Evolutionary conservation across 2,113 vertebrate genomes (phyloP).

Genomic region (Poecilia latipinna): DNA sequence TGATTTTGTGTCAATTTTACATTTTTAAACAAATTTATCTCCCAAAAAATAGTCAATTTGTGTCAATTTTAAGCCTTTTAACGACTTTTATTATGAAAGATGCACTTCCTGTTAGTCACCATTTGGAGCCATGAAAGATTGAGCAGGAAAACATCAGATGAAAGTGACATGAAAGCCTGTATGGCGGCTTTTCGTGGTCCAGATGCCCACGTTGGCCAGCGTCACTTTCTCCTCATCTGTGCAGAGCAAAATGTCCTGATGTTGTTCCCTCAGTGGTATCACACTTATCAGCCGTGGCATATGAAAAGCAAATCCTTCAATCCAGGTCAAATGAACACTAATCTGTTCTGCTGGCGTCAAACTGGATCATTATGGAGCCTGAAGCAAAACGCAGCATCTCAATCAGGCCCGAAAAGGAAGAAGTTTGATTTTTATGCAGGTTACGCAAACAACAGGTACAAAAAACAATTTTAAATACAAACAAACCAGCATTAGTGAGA

Average conservation of each 20-base stretch:
- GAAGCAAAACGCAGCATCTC: slow-evolving; percentile 44
- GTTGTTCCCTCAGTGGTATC: slow-evolving; percentile 19
- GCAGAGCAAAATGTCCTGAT: slow-evolving; percentile 6
- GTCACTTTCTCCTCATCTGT: not conserved
- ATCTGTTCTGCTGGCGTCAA: slow-evolving; percentile 61
- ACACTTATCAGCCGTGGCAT: slow-evolving; percentile 40
- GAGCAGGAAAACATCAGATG: not conserved
- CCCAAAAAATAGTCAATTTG: no score
- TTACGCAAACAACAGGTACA: slow-evolving; percentile 1
- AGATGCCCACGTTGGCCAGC: slow-evolving; percentile 5
- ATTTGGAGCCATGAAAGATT: slow-evolving; percentile 1
- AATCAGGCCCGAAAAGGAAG: slow-evolving; percentile 42
- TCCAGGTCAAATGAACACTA: slow-evolving; percentile 70
- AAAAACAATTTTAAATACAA: slow-evolving; percentile 1
- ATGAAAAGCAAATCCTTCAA: slow-evolving; percentile 70
- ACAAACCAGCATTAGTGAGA: not conserved
- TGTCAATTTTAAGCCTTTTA: not conserved
- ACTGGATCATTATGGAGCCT: slow-evolving; percentile 30
- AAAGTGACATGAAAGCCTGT: not conserved
- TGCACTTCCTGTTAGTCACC: not conserved
- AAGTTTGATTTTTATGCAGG: slow-evolving; percentile 27
- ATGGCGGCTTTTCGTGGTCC: not conserved
- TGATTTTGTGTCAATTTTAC: not conserved
- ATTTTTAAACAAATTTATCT: not conserved
- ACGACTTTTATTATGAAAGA: not conserved